A percentile compares a stretch with the other conserved stretches of the same genome.
Conservation (phyloP, 2,797 vertebrate genomes). For the Distichodus sexfasciatus region DNA sequence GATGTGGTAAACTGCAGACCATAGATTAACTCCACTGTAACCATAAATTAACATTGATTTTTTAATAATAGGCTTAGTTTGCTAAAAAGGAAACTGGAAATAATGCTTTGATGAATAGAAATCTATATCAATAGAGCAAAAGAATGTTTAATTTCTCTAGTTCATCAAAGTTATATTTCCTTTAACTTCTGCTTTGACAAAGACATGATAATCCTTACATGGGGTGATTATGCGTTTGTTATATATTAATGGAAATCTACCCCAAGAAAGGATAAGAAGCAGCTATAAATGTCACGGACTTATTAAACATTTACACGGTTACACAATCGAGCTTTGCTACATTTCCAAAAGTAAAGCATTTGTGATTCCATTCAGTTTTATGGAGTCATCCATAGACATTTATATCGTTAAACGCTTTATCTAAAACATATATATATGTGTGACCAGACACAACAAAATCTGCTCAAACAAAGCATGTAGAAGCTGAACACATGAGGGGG, state of each 20-base stretch:
- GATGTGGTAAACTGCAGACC: neutral
- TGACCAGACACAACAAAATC: no score
- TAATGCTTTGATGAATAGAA: conserved; percentile 12
- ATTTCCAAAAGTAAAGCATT: neutral
- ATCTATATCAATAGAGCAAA: neutral
- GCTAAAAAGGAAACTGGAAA: neutral
- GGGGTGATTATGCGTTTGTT: neutral
- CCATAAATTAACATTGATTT: neutral
- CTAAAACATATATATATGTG: neutral
- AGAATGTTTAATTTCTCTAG: neutral
- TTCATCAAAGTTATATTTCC: conserved; percentile 16
- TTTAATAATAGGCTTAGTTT: neutral
- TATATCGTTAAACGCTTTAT: neutral
- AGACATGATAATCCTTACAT: conserved; percentile 11
- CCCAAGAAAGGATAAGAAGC: conserved; percentile 8
- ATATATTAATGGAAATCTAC: neutral
- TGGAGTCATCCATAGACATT: neutral
- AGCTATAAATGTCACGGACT: neutral
- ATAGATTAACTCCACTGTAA: neutral
- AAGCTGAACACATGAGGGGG: neutral
- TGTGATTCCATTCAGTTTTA: neutral
- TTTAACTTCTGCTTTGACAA: neutral
- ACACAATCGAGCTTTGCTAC: neutral
- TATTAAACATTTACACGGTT: neutral
- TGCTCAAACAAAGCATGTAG: neutral